Conservation (phyloP, 2,888 invertebrate species). For the Artemia sinica region DNA sequence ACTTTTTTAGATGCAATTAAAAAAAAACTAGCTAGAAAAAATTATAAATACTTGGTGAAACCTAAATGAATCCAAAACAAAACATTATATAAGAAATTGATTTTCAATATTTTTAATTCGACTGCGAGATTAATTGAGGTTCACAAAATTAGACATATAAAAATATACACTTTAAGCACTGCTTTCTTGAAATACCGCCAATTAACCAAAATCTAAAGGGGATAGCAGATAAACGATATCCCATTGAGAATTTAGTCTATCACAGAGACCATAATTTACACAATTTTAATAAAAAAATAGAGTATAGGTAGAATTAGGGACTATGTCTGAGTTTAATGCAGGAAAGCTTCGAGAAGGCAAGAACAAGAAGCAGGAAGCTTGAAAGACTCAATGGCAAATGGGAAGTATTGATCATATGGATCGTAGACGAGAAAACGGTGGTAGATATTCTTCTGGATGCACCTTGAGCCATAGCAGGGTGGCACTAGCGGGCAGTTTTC, state of each 20-base stretch:
- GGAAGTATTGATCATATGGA: constrained; percentile 27
- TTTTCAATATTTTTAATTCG: no score
- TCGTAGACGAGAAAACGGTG: constrained; percentile 27
- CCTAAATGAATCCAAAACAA: no score
- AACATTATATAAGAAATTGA: no score
- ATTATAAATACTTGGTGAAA: no score
- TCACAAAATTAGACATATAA: not conserved
- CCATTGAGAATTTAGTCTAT: not conserved
- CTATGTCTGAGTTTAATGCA: not conserved
- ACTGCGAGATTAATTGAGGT: no score
- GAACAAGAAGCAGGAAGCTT: constrained; percentile 27
- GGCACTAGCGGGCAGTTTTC: constrained; percentile 27
- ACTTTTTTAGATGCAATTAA: no score
- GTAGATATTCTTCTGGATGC: constrained; percentile 27
- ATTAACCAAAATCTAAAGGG: not conserved
- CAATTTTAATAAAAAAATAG: not conserved
- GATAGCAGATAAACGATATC: not conserved
- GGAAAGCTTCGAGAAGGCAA: constrained; percentile 25
- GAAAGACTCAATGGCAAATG: constrained; percentile 28
- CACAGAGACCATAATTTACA: not conserved
- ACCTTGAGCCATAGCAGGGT: constrained; percentile 26
- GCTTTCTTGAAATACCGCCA: constrained; percentile 13
- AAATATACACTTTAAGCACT: not conserved
- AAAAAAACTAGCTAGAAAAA: no score
- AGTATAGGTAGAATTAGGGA: no score